Conservation (phyloP, 2,888 invertebrate species). For the Phaedon cochleariae region DNA sequence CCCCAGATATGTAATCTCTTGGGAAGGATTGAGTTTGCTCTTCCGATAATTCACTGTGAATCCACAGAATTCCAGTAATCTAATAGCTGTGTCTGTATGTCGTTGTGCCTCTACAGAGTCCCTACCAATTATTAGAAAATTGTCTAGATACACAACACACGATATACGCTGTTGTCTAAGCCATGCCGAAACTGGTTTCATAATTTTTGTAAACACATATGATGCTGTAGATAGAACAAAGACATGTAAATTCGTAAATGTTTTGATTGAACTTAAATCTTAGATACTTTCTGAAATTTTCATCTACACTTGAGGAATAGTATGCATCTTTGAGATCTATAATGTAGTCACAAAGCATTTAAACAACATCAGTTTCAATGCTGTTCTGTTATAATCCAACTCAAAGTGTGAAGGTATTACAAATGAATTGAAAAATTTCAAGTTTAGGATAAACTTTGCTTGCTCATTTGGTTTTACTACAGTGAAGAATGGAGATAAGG, state of each 20-base stretch:
- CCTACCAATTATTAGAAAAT: conserved; percentile 20
- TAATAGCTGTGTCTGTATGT: neutral
- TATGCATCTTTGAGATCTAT: conserved; percentile 26
- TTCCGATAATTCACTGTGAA: conserved; percentile 17
- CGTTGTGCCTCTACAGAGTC: neutral
- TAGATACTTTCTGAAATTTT: conserved; percentile 10
- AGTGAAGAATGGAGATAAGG: too few species aligned
- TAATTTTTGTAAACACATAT: conserved; percentile 47
- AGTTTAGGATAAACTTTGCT: too few species aligned
- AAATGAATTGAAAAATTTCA: too few species aligned
- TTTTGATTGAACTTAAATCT: conserved; percentile 9
- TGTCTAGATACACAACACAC: conserved; percentile 33
- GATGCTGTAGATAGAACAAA: conserved; percentile 46
- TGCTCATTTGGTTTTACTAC: too few species aligned
- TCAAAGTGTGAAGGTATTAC: conserved; percentile 13
- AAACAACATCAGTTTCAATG: conserved; percentile 1
- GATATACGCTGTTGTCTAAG: conserved; percentile 31
- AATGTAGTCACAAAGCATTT: conserved; percentile 10
- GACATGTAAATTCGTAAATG: conserved; percentile 21
- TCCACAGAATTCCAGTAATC: conserved; percentile 11
- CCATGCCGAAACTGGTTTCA: conserved; percentile 38
- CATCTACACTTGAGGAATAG: conserved; percentile 7
- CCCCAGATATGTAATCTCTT: conserved; percentile 7
- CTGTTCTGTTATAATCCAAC: conserved; percentile 22
- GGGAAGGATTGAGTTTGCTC: conserved; percentile 4